Percentiles rank a stretch among this genome's conserved stretches.
phyloP scores from a whole-genome alignment of 1,140 invertebrate species.

The Samia ricini region DNA sequence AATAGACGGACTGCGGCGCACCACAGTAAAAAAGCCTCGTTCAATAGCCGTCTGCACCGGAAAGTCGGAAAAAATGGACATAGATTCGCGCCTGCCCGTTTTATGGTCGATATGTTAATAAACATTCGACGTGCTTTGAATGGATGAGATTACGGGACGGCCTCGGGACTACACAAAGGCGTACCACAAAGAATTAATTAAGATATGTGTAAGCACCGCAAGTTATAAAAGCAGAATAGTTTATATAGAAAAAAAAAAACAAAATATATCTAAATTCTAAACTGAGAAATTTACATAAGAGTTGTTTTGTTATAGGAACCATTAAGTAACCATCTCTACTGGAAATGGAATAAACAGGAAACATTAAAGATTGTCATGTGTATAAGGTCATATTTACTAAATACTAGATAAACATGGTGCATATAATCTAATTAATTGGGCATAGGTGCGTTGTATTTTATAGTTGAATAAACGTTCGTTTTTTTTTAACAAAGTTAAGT shows the following conservation, averaged over 20 bases:
- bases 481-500: too few species aligned
- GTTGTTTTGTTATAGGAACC: too few species aligned
- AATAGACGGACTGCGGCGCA: constrained; percentile 24
- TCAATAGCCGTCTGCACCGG: constrained; percentile 47
- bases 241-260: not conserved
- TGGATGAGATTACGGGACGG: constrained; percentile 30
- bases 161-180: constrained; percentile 19
- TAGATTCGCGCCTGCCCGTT: constrained; percentile 40
- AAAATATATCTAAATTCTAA: not conserved
- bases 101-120: constrained; percentile 70
- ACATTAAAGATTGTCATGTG: too few species aligned
- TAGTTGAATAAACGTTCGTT: too few species aligned
- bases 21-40: constrained; percentile 37
- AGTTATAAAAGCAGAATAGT: constrained; percentile 1
- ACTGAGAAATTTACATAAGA: not conserved
- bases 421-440: too few species aligned
- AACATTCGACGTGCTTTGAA: constrained; percentile 45
- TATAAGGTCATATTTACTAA: too few species aligned
- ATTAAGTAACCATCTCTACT: too few species aligned
- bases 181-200: constrained; percentile 24
- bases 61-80: constrained; percentile 51
- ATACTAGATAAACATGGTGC: too few species aligned
- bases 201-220: constrained; percentile 18
- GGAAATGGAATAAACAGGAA: too few species aligned
- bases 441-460: too few species aligned